Conservation (phyloP, 2,113 vertebrate species). For the Salvelinus fontinalis region DNA sequence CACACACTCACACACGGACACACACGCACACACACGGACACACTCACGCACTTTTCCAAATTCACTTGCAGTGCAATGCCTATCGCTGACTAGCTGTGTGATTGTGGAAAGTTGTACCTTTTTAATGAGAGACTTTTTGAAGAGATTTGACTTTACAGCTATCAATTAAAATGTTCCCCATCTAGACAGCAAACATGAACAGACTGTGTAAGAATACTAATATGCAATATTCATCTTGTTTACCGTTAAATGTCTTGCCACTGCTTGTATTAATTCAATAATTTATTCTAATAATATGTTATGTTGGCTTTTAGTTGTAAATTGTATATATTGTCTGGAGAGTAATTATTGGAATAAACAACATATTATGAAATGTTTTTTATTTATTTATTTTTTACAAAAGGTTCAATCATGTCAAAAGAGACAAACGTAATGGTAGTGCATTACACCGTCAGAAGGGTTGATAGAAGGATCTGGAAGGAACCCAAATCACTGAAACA, state of each 20-base stretch:
- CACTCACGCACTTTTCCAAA: too few species aligned
- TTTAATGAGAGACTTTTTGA: conserved; percentile 30
- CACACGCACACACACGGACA: too few species aligned
- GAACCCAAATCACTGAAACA: conserved; percentile 49
- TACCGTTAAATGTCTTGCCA: conserved; percentile 11
- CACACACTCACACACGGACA: background rate
- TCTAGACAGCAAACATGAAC: conserved; percentile 33
- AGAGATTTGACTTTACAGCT: conserved; percentile 31
- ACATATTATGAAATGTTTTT: too few species aligned
- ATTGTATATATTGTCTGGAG: conserved; percentile 54
- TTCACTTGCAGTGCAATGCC: conserved; percentile 28
- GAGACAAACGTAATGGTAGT: conserved; percentile 31
- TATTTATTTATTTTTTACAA: conserved; percentile 14
- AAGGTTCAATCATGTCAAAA: conserved; percentile 40
- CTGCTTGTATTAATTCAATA: conserved; percentile 25
- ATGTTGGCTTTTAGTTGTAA: conserved; percentile 51
- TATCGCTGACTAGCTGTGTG: background rate
- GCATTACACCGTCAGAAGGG: conserved; percentile 21
- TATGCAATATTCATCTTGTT: conserved; percentile 40
- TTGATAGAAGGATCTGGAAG: conserved; percentile 31
- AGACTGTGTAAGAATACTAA: conserved; percentile 56
- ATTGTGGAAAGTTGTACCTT: conserved; percentile 29
- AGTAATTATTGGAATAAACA: conserved; percentile 54
- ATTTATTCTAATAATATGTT: conserved; percentile 45
- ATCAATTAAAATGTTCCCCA: conserved; percentile 39